Evolutionary conservation across 64 coral and sea anemone species (phyloP).

Genomic region (Montipora sp.): DNA sequence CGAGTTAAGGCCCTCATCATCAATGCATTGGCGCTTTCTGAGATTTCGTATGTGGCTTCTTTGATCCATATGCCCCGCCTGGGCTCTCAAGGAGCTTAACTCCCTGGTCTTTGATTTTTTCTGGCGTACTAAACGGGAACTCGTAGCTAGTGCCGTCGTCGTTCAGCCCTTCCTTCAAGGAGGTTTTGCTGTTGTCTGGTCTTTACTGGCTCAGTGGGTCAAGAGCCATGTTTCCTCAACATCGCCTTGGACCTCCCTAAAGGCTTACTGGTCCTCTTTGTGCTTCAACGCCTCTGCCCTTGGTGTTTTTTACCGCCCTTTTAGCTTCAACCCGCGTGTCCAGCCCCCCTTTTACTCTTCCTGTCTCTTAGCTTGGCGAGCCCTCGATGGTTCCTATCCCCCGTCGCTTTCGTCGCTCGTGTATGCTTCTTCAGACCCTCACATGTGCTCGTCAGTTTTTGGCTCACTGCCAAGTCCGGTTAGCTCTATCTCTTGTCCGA

Average conservation of each 20-base stretch:
- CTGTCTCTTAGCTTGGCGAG: neutral
- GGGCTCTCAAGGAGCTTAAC: neutral
- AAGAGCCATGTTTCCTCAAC: neutral
- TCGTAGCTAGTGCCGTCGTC: neutral
- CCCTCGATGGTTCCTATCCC: neutral
- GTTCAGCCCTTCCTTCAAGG: neutral
- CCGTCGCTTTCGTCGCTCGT: neutral
- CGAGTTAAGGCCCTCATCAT: slow-evolving; percentile 28
- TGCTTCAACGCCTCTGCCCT: neutral
- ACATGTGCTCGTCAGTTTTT: neutral
- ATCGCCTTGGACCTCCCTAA: no score
- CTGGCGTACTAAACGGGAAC: slow-evolving; percentile 40
- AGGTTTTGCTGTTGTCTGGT: slow-evolving; percentile 12
- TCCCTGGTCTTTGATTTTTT: slow-evolving; percentile 19
- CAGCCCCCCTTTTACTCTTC: slow-evolving; percentile 4
- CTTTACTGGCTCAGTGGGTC: slow-evolving; percentile 48
- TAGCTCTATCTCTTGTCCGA: neutral
- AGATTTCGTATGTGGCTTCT: slow-evolving; percentile 33
- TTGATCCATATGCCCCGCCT: slow-evolving; percentile 3
- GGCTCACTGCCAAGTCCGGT: neutral
- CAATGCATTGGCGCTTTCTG: slow-evolving; percentile 16
- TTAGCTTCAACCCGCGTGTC: neutral
- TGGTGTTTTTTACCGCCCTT: neutral
- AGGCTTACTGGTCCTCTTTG: no score
- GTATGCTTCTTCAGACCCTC: no score